These are phyloP conservation scores for Acyrthosiphon pisum DNA, from an alignment of 1,140 invertebrate species.

Conservation along the genomic window DNA sequence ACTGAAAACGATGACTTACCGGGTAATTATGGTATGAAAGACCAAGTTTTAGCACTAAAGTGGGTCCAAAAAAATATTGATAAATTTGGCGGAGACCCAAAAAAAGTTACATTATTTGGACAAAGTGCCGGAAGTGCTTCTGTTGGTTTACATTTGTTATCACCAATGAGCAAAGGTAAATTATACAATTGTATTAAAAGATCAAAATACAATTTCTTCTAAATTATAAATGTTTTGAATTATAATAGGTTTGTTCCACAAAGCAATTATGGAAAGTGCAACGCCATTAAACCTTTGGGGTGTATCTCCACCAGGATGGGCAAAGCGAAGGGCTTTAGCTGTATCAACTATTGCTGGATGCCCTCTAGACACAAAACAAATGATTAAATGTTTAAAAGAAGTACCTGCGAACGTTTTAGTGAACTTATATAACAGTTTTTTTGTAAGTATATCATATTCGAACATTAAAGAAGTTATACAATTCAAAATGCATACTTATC, in stretches of 20 bases:
- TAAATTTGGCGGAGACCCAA: slow-evolving; percentile 59
- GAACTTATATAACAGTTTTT: slow-evolving; percentile 59
- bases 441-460: slow-evolving; percentile 51
- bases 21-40: slow-evolving; percentile 60
- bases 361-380: slow-evolving; percentile 65
- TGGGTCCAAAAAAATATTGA: slow-evolving; percentile 60
- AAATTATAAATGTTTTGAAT: not conserved
- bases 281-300: slow-evolving; percentile 71
- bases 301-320: slow-evolving; percentile 58
- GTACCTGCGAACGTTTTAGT: slow-evolving; percentile 63
- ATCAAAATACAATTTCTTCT: no score
- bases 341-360: slow-evolving; percentile 68
- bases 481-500: no score
- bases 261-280: slow-evolving; percentile 73
- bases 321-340: not conserved
- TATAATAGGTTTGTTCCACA: slow-evolving; percentile 67
- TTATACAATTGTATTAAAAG: no score
- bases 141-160: slow-evolving; percentile 58
- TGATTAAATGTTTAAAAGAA: slow-evolving; percentile 68
- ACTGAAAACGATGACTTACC: slow-evolving; percentile 57
- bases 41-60: slow-evolving; percentile 58
- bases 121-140: slow-evolving; percentile 57
- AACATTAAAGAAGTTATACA: no score
- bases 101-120: slow-evolving; percentile 58
- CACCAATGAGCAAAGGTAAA: slow-evolving; percentile 58